Evolutionary conservation across 2,888 invertebrate species (phyloP).

Genomic region (Spodoptera exigua): DNA sequence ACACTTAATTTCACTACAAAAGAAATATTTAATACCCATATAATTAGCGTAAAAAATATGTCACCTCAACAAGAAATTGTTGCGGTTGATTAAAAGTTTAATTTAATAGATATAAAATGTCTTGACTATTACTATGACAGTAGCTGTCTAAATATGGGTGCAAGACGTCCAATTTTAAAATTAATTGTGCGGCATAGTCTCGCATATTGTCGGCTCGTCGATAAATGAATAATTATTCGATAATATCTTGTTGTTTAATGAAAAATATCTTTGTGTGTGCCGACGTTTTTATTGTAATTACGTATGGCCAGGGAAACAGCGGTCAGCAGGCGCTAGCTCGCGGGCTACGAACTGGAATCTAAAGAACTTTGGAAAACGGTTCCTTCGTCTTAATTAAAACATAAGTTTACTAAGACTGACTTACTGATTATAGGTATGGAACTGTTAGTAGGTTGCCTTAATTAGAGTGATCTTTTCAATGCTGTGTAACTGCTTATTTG

Average conservation of each 20-base stretch:
- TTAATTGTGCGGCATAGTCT: conserved; percentile 38
- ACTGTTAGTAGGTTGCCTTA: neutral
- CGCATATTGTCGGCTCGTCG: conserved; percentile 35
- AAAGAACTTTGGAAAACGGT: conserved; percentile 2
- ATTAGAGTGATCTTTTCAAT: neutral
- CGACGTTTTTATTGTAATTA: conserved; percentile 52
- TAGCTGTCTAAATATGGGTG: conserved; percentile 38
- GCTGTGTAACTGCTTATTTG: too few relatives aligned
- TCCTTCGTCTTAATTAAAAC: conserved; percentile 20
- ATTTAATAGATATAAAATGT: conserved; percentile 44
- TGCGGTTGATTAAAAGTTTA: conserved; percentile 40
- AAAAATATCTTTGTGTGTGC: conserved; percentile 44
- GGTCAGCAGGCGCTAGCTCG: conserved; percentile 5
- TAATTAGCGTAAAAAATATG: conserved; percentile 40
- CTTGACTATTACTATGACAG: conserved; percentile 24
- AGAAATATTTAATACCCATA: conserved; percentile 18
- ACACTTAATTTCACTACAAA: neutral
- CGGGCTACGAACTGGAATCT: conserved; percentile 12
- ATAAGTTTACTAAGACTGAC: conserved; percentile 6
- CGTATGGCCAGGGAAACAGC: conserved; percentile 4
- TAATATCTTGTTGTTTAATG: conserved; percentile 36
- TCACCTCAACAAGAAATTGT: conserved; percentile 38
- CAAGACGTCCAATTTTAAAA: conserved; percentile 37
- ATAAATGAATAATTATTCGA: conserved; percentile 42
- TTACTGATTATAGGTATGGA: neutral